Evolutionary conservation across 2,113 vertebrate species (phyloP).

Genomic region (Varanus komodoensis): DNA sequence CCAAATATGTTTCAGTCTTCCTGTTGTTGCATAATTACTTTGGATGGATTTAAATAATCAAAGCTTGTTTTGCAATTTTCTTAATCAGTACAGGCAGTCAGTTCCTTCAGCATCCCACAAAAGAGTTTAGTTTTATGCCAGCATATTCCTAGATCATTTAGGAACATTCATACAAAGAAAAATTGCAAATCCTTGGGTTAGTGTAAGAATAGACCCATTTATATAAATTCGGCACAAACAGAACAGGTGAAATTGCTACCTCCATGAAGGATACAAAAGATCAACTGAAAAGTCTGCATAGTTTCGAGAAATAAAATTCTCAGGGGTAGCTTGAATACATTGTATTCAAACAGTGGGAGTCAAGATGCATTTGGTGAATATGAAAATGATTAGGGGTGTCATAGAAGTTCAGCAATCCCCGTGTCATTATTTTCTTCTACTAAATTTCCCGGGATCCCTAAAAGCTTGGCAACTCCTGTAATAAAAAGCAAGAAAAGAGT

Average conservation of each 20-base stretch:
- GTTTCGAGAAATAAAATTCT: not conserved
- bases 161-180: not conserved
- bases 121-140: not conserved
- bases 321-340: not conserved
- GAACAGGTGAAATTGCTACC: not conserved
- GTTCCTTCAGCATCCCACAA: not conserved
- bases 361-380: not conserved
- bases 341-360: not conserved
- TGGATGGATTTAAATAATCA: not conserved
- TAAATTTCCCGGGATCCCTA: not conserved
- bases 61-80: not conserved
- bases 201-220: not conserved
- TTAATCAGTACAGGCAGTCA: not conserved
- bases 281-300: not conserved
- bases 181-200: not conserved
- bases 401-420: not conserved
- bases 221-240: not conserved
- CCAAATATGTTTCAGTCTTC: no score
- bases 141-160: not conserved
- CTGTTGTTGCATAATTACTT: no score
- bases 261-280: not conserved
- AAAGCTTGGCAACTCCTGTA: no score
- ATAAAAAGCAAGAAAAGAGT: no score
- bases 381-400: not conserved
- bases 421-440: no score